Evolutionary conservation across 2,797 vertebrate genomes (phyloP).

Genomic region (Limosa lapponica): DNA sequence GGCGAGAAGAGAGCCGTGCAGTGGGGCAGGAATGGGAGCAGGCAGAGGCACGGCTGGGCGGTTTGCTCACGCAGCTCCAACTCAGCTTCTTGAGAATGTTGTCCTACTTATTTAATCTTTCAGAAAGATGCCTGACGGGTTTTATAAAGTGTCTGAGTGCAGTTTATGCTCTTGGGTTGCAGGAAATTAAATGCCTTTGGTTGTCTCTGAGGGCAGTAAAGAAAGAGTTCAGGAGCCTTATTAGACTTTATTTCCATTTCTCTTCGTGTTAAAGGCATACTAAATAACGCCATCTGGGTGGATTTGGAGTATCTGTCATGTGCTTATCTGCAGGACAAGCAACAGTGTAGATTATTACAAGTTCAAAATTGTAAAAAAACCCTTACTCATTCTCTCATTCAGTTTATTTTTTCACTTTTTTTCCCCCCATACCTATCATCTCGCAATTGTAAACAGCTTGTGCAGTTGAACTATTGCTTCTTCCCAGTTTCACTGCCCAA

Average conservation of each 20-base stretch:
- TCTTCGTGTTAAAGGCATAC: neutral
- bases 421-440: neutral
- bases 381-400: neutral
- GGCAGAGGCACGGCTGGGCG: neutral
- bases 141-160: neutral
- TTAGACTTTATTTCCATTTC: slow-evolving; percentile 50
- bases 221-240: slow-evolving; percentile 28
- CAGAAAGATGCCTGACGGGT: neutral
- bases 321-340: neutral
- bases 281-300: slow-evolving; percentile 13
- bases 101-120: slow-evolving; percentile 23
- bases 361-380: neutral
- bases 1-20: fast-evolving
- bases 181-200: slow-evolving; percentile 34
- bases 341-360: neutral
- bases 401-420: neutral
- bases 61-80: neutral
- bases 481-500: neutral
- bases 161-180: slow-evolving; percentile 8
- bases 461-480: neutral
- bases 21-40: neutral
- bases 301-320: neutral
- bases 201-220: slow-evolving; percentile 33
- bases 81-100: neutral
- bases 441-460: neutral